phyloP scores from a whole-genome alignment of 2,888 invertebrate species.

The Drosophila affinis region DNA sequence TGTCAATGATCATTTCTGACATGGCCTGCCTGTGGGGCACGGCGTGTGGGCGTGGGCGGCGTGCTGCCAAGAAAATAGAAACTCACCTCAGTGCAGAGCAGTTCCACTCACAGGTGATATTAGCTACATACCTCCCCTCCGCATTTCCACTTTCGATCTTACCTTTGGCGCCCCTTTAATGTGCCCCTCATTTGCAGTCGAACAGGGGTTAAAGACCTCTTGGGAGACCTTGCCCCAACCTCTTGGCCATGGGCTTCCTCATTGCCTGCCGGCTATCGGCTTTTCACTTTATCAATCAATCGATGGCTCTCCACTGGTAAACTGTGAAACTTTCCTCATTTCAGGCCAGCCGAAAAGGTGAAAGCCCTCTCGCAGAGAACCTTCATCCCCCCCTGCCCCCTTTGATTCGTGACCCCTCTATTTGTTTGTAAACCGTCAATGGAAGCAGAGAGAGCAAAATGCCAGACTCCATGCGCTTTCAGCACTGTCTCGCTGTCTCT shows the following conservation, averaged over 20 bases:
- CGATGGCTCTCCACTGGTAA: neutral
- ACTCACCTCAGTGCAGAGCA: conserved; percentile 40
- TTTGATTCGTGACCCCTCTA: conserved; percentile 18
- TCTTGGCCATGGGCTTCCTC: neutral
- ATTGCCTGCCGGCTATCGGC: too few relatives aligned
- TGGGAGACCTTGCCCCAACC: neutral
- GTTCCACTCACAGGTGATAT: conserved; percentile 53
- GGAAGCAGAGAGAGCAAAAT: conserved; percentile 13
- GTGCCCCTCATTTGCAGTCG: conserved; percentile 16
- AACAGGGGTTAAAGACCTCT: conserved; percentile 41
- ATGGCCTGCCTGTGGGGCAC: conserved; percentile 33
- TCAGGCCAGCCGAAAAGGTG: neutral
- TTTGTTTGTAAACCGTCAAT: conserved; percentile 40
- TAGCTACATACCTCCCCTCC: neutral
- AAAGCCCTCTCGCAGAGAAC: neutral
- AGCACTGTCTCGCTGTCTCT: neutral
- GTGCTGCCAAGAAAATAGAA: conserved; percentile 47
- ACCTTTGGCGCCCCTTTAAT: conserved; percentile 36
- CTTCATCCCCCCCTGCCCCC: neutral
- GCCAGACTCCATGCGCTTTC: conserved; percentile 42
- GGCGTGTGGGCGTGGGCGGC: conserved; percentile 61
- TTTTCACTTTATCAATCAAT: neutral
- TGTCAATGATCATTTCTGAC: conserved; percentile 77
- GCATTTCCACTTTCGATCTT: conserved; percentile 30
- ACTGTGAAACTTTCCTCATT: neutral